phyloP scores from a whole-genome alignment of 2,888 invertebrate species.

The Amphimallon solstitiale region DNA sequence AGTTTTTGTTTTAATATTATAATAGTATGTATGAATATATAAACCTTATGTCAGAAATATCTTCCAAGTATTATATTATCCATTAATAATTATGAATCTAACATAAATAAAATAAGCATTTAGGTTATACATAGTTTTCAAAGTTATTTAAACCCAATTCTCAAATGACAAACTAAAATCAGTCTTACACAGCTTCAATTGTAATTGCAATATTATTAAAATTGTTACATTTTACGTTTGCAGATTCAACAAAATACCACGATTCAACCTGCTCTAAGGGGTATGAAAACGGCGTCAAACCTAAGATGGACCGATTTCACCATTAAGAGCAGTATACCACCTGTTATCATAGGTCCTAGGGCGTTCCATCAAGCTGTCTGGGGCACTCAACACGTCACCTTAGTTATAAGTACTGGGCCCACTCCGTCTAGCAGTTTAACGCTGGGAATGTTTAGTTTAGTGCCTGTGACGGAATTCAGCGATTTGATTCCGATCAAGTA shows the following conservation, averaged over 20 bases:
- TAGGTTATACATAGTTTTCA: too few relatives aligned
- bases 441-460: conserved; percentile 73
- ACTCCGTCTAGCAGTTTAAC: conserved; percentile 65
- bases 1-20: too few relatives aligned
- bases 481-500: conserved; percentile 79
- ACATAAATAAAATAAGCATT: too few relatives aligned
- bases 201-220: too few relatives aligned
- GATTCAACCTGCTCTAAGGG: conserved; percentile 75
- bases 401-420: conserved; percentile 73
- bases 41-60: too few relatives aligned
- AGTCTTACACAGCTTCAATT: too few relatives aligned
- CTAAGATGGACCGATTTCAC: conserved; percentile 80
- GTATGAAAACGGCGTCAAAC: conserved; percentile 77
- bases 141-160: too few relatives aligned
- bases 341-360: conserved; percentile 73
- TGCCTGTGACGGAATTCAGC: conserved; percentile 83
- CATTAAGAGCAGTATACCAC: conserved; percentile 61
- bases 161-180: too few relatives aligned
- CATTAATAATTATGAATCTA: too few relatives aligned
- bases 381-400: conserved; percentile 76
- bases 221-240: conserved; percentile 41
- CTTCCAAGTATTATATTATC: too few relatives aligned
- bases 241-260: conserved; percentile 77
- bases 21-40: too few relatives aligned
- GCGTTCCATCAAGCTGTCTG: conserved; percentile 82